Percentiles rank a stretch among this genome's conserved stretches.
phyloP scores from a whole-genome alignment of 2,113 vertebrate genomes.

The Recurvirostra avosetta region DNA sequence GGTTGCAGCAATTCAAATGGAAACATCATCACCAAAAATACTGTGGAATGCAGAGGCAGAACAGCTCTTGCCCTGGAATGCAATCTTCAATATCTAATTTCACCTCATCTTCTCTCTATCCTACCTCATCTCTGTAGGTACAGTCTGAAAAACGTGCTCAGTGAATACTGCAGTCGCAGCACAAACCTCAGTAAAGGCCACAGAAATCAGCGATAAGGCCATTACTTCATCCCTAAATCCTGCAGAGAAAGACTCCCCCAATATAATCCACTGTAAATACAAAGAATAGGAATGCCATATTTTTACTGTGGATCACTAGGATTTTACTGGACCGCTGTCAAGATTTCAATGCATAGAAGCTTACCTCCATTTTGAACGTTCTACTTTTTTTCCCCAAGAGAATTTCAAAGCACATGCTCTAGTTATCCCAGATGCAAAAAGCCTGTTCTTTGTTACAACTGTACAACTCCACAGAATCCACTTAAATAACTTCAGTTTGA shows the following conservation, averaged over 20 bases:
- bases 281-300: background rate
- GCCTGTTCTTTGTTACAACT: background rate
- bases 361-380: background rate
- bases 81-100: slow-evolving; percentile 43
- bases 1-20: background rate
- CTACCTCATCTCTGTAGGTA: background rate
- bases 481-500: background rate
- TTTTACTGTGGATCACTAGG: background rate
- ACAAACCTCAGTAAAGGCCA: background rate
- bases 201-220: background rate
- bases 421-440: slow-evolving; percentile 20
- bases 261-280: background rate
- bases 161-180: background rate
- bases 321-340: background rate
- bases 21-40: background rate
- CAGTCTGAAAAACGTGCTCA: background rate
- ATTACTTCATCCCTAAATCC: background rate
- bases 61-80: slow-evolving; percentile 30
- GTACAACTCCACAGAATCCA: background rate
- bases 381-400: background rate
- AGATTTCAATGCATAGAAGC: background rate
- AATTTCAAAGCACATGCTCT: background rate
- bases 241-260: background rate
- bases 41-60: slow-evolving; percentile 26
- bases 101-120: slow-evolving; percentile 38